Evolutionary conservation across 1,140 invertebrate species (phyloP), one percentile per base, ranked within the genome.

Genomic region (Drosophila erecta): DNA sequence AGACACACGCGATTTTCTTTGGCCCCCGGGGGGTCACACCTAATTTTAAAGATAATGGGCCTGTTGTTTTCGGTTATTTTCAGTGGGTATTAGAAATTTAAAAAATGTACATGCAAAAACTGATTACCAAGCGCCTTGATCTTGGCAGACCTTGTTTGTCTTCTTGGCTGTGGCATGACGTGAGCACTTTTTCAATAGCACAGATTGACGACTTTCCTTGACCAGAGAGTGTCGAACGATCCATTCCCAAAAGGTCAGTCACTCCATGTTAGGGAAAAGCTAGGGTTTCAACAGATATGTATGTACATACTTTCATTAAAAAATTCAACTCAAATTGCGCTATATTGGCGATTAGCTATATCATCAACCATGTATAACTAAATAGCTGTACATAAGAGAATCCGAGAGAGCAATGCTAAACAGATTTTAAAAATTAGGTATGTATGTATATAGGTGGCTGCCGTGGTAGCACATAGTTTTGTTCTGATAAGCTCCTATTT

Each of bases 121-220:
- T 83, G 79, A 85, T 85, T 81, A 64, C 54, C 54, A 43, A 59
- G 43, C 59, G 70, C 83, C 83, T 87, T 87, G 83, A 87, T 89
- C 83, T 87, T 87, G 66, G n/a, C 15, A 54, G 79, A 87, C 83
- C 83, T 89, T 81, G 79, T 79, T 87, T 83, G 54, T 67, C 74
- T 77, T 75, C 76, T 72, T 69, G 35, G 46, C 76, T 77, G 60
- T 76, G 61, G 33, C 79, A 79, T 87, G 66, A 79, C 66, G 80
- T 72, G 62, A 51, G 67, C 54, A 72, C 60, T 59, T 59, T 79
- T 65, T 37, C 4, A 27, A 24, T 56, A 56, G 33, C 37, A 50
- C 20, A 30, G 66, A 65, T 51, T 69, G 54, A 17, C 40, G 33
- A 15, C 41, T 69, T 51, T 33, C 33, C 17, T 30, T 40, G 60